Base-by-base conservation (phyloP, 37 sponge, comb jelly and placozoan genomes). In the Halichondria panicea region DNA sequence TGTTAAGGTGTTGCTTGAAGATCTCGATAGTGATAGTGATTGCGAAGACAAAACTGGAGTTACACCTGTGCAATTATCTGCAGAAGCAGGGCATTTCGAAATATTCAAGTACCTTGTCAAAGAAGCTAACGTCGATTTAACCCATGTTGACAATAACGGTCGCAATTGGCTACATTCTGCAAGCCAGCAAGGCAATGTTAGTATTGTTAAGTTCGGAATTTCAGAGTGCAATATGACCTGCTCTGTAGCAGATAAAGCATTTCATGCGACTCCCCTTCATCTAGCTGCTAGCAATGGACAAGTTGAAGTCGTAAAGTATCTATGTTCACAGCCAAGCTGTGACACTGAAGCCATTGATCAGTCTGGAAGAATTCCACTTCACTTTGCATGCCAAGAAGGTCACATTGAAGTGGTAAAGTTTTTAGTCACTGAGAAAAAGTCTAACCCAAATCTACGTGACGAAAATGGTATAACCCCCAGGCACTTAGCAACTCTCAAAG, bases 401-500 rank as follows among this genome's bases (percentile, higher is more conserved):
- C 68, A 86, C 42, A 5, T 80, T n/a, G 77, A 75, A 1, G 65
- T 80, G 12, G 78, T 84, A 18, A 77, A 80, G 81, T 62, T 50
- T 59, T 46, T 82, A 3, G 46, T 82, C 0, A 39, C 50, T 0
- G 55, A 79, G 35, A 27, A 61, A 32, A 12, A 38, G 19, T 67
- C 64, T 56, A 62, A 77, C 43, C 62, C 73, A 0, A 30, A 50
- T 8, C 12, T 25, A 1, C 34, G 58, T 24, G 90, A 91, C 46
- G 53, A 50, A 0, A 76, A 81, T 15, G 81, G 66, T 9, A 79
- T 69, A 45, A 88, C 87, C 22, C 81, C 84, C 34, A 31, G 80
- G 9, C 89, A 92, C 43, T 34, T 81, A 0, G 96, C 96, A 1
- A 72, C 81, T 13, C 46, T 79, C 39, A 85, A 75, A 41, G 92